These are phyloP conservation scores for Pavo muticus DNA, from an alignment of 2,113 vertebrate species.

Conservation along the genomic window DNA sequence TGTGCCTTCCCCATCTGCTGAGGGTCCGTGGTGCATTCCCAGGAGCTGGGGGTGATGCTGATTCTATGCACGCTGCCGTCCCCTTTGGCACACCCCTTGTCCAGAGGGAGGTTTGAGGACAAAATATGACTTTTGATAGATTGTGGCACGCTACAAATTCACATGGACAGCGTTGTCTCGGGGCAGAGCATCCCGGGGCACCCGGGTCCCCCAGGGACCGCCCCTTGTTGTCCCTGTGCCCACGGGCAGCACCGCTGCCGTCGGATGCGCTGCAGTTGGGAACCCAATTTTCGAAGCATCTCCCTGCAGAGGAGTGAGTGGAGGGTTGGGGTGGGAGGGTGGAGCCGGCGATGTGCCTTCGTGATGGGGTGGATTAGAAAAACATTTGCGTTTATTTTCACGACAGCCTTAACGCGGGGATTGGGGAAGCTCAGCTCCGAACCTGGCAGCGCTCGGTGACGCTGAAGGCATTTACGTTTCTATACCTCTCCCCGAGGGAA, in stretches of 20 bases:
- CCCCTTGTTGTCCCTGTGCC: background rate
- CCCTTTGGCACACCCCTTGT: background rate
- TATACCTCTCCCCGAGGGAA: background rate
- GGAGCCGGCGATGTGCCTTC: background rate
- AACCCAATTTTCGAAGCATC: background rate
- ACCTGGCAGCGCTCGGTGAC: background rate
- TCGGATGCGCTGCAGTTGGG: background rate
- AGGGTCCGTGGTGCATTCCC: background rate
- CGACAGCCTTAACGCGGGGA: background rate
- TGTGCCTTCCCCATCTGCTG: background rate
- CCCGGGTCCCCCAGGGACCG: background rate
- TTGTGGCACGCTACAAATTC: background rate
- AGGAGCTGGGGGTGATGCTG: background rate
- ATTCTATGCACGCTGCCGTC: background rate
- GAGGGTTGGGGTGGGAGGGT: background rate
- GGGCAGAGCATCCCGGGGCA: background rate
- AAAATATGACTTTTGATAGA: background rate
- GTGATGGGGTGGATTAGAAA: background rate
- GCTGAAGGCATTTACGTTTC: background rate
- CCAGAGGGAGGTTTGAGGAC: background rate
- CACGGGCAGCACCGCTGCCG: no score
- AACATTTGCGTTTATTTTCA: slow-evolving; percentile 40
- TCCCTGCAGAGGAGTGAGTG: rapidly evolving
- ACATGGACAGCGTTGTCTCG: background rate
- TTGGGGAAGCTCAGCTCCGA: slow-evolving; percentile 22